These are phyloP conservation scores for Aegotheles bennettii DNA, from an alignment of 2,113 vertebrate genomes.

Conservation along the genomic window DNA sequence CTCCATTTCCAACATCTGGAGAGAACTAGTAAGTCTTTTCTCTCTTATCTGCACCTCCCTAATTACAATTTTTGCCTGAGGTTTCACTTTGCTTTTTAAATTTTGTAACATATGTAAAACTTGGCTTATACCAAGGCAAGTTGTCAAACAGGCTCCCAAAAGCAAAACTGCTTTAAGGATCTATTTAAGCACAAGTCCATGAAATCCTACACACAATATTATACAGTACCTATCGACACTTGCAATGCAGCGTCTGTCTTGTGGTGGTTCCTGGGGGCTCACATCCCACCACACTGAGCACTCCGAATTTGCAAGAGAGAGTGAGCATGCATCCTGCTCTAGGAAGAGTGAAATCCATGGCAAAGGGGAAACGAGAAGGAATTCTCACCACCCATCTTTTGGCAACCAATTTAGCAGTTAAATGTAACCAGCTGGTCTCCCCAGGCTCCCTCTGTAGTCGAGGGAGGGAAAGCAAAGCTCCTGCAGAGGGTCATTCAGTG, in stretches of 20 bases:
- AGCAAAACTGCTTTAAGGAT: background rate
- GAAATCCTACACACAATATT: background rate
- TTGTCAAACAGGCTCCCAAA: background rate
- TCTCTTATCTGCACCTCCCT: background rate
- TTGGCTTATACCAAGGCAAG: background rate
- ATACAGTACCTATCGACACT: background rate
- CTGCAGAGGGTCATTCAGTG: constrained; percentile 54
- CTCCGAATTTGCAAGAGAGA: background rate
- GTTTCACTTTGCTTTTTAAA: background rate
- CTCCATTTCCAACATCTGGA: background rate
- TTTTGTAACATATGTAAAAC: background rate
- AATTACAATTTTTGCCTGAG: background rate
- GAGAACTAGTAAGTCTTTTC: background rate
- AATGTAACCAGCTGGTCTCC: constrained; percentile 62
- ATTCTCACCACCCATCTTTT: constrained; percentile 59
- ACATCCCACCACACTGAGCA: background rate
- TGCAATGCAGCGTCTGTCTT: background rate
- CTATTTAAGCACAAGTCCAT: background rate
- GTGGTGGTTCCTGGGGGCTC: background rate
- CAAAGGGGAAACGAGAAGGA: background rate
- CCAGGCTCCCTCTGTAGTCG: constrained; percentile 42
- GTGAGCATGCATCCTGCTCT: background rate
- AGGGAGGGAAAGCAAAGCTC: constrained; percentile 57
- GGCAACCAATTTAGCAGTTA: constrained; percentile 61
- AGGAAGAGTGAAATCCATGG: background rate